phyloP scores from a whole-genome alignment of 2,113 vertebrate species.

The Ameiurus melas region DNA sequence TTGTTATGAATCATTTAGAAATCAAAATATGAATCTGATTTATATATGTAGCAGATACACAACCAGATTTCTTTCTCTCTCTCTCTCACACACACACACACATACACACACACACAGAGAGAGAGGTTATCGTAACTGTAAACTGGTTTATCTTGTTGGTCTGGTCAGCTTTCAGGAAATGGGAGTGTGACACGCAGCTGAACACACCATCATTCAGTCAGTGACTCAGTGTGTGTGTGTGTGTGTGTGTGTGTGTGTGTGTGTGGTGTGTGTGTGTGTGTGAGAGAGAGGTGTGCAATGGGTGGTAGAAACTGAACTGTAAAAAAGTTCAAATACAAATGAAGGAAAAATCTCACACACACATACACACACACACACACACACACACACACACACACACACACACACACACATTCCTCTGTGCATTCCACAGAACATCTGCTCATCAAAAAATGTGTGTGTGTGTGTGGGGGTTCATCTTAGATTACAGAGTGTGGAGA shows the following conservation, averaged over 20 bases:
- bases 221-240: slow-evolving; percentile 15
- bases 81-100: too few species aligned
- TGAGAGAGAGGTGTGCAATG: background rate
- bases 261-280: background rate
- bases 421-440: slow-evolving; percentile 44
- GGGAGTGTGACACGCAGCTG: slow-evolving; percentile 10
- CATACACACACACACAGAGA: background rate
- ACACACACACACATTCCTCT: background rate
- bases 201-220: slow-evolving; percentile 8
- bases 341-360: background rate
- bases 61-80: too few species aligned
- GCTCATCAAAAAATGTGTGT: slow-evolving; percentile 13
- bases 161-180: slow-evolving; percentile 38
- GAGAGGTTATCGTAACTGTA: background rate
- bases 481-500: slow-evolving; percentile 19
- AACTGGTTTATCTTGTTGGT: slow-evolving; percentile 43
- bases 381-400: too few species aligned
- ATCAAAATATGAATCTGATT: too few species aligned
- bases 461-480: background rate
- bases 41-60: too few species aligned
- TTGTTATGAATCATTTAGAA: too few species aligned
- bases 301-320: background rate
- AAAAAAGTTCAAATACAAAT: slow-evolving; percentile 7
- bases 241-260: slow-evolving; percentile 20
- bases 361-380: too few species aligned